Evolutionary conservation across 2,888 invertebrate species (phyloP), one percentile per base, ranked within the genome.

Genomic region (Octodonta nipae): DNA sequence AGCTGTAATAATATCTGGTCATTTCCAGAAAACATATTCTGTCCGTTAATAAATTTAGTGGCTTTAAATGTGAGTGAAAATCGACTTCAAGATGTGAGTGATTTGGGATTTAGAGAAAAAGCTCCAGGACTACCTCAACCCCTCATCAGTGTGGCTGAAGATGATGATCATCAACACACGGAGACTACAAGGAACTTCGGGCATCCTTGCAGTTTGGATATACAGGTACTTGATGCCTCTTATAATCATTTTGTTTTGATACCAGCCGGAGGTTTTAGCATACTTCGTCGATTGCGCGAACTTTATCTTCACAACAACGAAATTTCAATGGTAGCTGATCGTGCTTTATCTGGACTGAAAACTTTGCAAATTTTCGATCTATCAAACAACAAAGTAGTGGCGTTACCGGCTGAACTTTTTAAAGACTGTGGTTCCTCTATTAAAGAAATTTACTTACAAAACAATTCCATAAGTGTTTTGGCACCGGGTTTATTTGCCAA

Each of bases 1-100:
- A 86, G 85, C 55, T 78, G 77, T 54, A 87, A 88, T 61, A 87
- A 87, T 60, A 84, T 88, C 55, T 86, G 85, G 84, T 81, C 83
- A 33, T 75, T 88, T 57, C 86, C 87, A 13, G 83, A 83, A 51
- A 78, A 78, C 53, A 69, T 86, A 41, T 88, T 88, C 63, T 88
- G 88, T 55, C 75, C 83, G 3, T 61, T 87, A 46, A 78, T 76
- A 22, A 85, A 81, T 54, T 66, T 88, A 49, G 77, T 82, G 38
- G 71, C 73, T 42, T 65, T 91, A 45, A 91, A 91, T 58, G 77
- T 89, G 47, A 87, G 87, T 42, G 77, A 79, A 50, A 91, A 91
- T 61, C 74, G 84, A 43, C 66, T 91, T 41, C 87, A 87, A 65
- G 88, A 89, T 56, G 79, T 89, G 26, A 78, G 78, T 54, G 86